These are phyloP conservation scores for Clitarchus hookeri DNA, from an alignment of 2,888 invertebrate genomes.

Conservation along the genomic window DNA sequence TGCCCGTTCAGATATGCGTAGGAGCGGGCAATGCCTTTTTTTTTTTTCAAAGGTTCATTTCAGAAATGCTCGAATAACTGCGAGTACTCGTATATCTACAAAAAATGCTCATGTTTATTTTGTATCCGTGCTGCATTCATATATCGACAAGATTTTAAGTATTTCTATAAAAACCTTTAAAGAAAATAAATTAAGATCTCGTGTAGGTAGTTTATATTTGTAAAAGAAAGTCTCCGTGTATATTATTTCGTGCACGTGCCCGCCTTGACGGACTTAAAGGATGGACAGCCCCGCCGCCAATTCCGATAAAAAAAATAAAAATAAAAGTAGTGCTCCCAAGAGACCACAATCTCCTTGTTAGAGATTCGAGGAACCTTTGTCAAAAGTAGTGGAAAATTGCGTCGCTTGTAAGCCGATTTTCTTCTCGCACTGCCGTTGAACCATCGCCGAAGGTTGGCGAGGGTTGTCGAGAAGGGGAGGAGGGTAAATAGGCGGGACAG, in stretches of 20 bases:
- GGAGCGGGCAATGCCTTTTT: too few relatives aligned
- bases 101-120: too few relatives aligned
- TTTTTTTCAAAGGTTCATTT: too few relatives aligned
- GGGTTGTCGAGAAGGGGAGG: not conserved
- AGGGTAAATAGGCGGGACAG: not conserved
- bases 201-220: too few relatives aligned
- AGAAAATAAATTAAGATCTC: too few relatives aligned
- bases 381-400: slow-evolving; percentile 40
- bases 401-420: slow-evolving; percentile 38
- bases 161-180: too few relatives aligned
- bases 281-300: not conserved
- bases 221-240: not conserved
- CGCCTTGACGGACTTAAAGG: not conserved
- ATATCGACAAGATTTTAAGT: too few relatives aligned
- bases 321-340: not conserved
- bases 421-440: not conserved
- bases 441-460: not conserved
- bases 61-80: too few relatives aligned
- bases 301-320: not conserved
- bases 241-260: not conserved
- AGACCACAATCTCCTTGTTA: slow-evolving; percentile 19
- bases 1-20: too few relatives aligned
- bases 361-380: slow-evolving; percentile 34
- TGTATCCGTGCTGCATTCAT: too few relatives aligned
- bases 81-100: too few relatives aligned